These are phyloP conservation scores for Stictonetta naevosa DNA, from an alignment of 2,113 vertebrate genomes.

Conservation along the genomic window DNA sequence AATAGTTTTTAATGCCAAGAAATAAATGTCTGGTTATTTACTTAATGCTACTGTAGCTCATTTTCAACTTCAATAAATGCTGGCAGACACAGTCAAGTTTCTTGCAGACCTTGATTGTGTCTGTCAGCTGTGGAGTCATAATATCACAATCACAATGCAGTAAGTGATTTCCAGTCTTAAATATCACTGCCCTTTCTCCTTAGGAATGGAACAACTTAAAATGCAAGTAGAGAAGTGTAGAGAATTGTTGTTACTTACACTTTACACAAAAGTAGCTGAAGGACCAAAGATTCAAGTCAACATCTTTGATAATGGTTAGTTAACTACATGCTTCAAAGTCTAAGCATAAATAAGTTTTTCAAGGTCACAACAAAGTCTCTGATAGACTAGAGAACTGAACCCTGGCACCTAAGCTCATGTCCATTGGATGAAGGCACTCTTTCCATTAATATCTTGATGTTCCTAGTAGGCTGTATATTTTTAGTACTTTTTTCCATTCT, in stretches of 20 bases:
- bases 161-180: neutral
- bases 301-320: neutral
- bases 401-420: neutral
- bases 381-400: neutral
- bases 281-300: neutral
- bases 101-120: neutral
- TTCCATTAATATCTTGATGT: neutral
- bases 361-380: neutral
- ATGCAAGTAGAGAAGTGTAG: neutral
- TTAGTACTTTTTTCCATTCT: neutral
- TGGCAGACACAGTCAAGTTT: constrained; percentile 9
- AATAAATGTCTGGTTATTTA: constrained; percentile 37
- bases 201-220: neutral
- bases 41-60: constrained; percentile 49
- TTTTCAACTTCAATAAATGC: neutral
- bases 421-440: neutral
- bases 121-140: constrained; percentile 2
- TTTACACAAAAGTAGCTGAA: neutral
- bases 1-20: constrained; percentile 27
- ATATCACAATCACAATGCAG: neutral
- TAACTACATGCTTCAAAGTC: neutral
- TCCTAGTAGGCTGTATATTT: neutral
- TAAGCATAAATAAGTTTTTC: neutral
- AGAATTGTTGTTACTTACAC: neutral
- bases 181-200: neutral